Base-by-base conservation (phyloP, 2,113 vertebrate genomes). In the Zosterops borbonicus region DNA sequence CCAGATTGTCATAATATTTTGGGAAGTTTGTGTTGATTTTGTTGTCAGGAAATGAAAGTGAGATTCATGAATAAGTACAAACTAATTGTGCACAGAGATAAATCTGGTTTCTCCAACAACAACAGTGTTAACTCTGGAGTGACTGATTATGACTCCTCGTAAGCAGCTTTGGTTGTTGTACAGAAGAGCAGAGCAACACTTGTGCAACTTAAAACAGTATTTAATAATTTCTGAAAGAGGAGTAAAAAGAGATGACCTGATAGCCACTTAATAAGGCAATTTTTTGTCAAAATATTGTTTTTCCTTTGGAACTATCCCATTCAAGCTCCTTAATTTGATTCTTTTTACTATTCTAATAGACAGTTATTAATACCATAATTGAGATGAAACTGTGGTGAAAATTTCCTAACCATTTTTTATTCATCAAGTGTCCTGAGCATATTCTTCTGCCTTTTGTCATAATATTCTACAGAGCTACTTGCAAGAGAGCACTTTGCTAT, bases 201-300 rank as follows among this genome's bases (percentile, higher is more conserved):
- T 79, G 7, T 74, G 55, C 35, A 63, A 31, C 9, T 80, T 80
- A 22, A 6, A 46, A 53, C 14, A 29, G 31, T 9, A 19, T 35
- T 37, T 84, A 62, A 21, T 39, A 31, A 62, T 78, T 78, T 92
- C 74, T 83, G 53, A 47, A 63, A 73, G 27, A 74, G 44, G 21
- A 78, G 8, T 70, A 44, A 59, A 56, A 63, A 81, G 59, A 73
- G 14, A 76, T 58, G 11, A 68, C 83, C 95, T 62, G 18, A 76
- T 60, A 49, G 60, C 39, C 31, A 35, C 58, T 83, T 84, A 63
- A 71, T 55, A 67, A 84, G 37, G 55, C 49, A 29, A 47, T 83
- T 96, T 97, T 92, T 55, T 95, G 95, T 93, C 44, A 92, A 94
- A 96, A 96, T 79, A 84, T 6, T 87, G 63, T 21, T 91, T 95